These are phyloP conservation scores for Balaeniceps rex DNA, from an alignment of 2,113 vertebrate species.

Conservation along the genomic window DNA sequence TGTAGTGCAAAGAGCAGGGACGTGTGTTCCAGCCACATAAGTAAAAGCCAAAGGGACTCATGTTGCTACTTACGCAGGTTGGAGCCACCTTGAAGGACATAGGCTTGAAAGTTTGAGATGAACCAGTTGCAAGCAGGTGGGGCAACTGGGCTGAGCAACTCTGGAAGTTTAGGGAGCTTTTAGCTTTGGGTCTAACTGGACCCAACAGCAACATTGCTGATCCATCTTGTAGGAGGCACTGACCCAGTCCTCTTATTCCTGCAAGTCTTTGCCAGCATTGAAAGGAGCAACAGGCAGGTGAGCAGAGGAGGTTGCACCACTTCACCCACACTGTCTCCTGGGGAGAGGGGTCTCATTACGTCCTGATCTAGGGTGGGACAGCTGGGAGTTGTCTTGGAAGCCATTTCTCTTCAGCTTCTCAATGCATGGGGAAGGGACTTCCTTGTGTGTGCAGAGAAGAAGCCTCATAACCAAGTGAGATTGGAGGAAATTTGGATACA, in stretches of 20 bases:
- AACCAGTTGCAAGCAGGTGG: background rate
- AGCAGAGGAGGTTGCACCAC: background rate
- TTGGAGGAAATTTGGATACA: background rate
- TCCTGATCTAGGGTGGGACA: background rate
- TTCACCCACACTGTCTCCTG: fast-evolving
- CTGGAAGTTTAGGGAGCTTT: background rate
- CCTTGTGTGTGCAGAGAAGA: background rate
- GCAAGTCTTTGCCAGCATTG: background rate
- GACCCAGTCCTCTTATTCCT: background rate
- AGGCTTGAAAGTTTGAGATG: background rate
- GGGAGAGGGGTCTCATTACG: background rate
- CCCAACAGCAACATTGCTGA: fast-evolving
- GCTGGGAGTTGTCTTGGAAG: background rate
- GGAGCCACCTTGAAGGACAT: background rate
- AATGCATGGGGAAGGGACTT: background rate
- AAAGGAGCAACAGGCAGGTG: background rate
- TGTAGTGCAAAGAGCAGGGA: background rate
- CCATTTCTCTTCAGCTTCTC: background rate
- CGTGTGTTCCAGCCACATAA: background rate
- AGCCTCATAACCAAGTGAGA: background rate
- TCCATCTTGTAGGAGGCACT: background rate
- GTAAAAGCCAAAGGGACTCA: background rate
- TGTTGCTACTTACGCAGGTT: background rate
- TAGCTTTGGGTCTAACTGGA: background rate
- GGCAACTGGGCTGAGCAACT: background rate